Percentiles rank a stretch among this genome's conserved stretches.
These are phyloP conservation scores for Xenotilapia flavipinnis DNA, from an alignment of 2,113 vertebrate species.

Conservation along the genomic window DNA sequence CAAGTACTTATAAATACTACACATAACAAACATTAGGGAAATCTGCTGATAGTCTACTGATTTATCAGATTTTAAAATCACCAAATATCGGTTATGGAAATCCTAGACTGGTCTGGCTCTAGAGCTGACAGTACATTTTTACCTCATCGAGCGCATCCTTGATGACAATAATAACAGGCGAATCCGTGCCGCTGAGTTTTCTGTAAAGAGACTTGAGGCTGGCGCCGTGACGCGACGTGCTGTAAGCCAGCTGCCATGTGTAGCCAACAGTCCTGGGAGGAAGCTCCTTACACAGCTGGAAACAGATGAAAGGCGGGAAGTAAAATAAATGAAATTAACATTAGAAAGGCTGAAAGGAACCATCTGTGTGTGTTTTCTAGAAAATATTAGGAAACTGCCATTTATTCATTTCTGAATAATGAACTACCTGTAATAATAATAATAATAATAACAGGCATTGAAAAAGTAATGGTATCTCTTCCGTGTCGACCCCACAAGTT, in stretches of 20 bases:
- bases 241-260: conserved; percentile 70
- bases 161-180: conserved; percentile 69
- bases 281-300: conserved; percentile 69
- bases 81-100: not conserved
- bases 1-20: not conserved
- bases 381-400: not conserved
- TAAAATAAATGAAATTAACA: not conserved
- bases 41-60: not conserved
- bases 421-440: not conserved
- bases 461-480: not conserved
- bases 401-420: not conserved
- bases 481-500: not conserved
- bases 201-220: conserved; percentile 78
- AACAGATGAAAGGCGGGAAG: not conserved
- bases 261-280: conserved; percentile 70
- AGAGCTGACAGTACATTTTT: not conserved
- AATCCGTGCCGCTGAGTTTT: conserved; percentile 64
- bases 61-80: not conserved
- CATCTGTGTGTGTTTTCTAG: not conserved
- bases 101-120: fast-evolving
- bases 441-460: not conserved
- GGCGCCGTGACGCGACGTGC: conserved; percentile 67
- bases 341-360: not conserved
- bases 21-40: not conserved
- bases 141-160: conserved; percentile 73